Base-by-base conservation (phyloP, 2,797 vertebrate genomes). In the Helicolenus hilgendorfi region DNA sequence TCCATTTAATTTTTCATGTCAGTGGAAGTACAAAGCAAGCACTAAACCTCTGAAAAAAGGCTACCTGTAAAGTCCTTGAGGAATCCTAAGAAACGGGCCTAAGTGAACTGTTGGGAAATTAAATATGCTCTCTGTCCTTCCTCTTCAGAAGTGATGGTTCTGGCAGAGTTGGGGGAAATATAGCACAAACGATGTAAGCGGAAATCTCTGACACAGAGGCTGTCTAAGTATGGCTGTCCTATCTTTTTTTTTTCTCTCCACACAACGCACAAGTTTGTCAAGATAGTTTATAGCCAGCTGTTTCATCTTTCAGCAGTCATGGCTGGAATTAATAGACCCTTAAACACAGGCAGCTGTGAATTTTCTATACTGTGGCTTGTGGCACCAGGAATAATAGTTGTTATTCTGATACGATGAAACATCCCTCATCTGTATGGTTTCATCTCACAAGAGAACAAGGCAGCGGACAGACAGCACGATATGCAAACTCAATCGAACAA, bases 221-320 rank as follows among this genome's bases (percentile, higher is more conserved):
- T 58, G 59, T 45, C 81, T 83, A 84, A 94, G 72, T 70, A 67
- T 2, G 72, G 56, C 74, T 79, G 73, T 81, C 59, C 83, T 78
- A 77, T 83, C 71, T 77, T 56, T 78, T 72, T 33, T 56, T 65
- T 65, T 67, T 77, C 69, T 77, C 84, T 79, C 77, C 59, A 83
- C 74, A 83, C 68, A 69, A 84, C 59, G 35, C 85, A 89, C 80
- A 89, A 69, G 83, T 95, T 94, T 93, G 91, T 94, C 94, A 87
- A 63, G 79, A 91, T 77, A 89, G 92, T 96, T 97, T 95, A 96
- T 85, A 75, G 87, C 89, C 91, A 94, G 92, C 92, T 94, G 94
- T 93, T 96, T 95, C 92, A 95, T 96, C 92, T 96, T 94, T 93
- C 89, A 86, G 81, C 91, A 89, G 93, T 91, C 96, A 87, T 90